Evolutionary conservation across 2,797 vertebrate species (phyloP).

Genomic region (Odontamblyopus lacepedii): DNA sequence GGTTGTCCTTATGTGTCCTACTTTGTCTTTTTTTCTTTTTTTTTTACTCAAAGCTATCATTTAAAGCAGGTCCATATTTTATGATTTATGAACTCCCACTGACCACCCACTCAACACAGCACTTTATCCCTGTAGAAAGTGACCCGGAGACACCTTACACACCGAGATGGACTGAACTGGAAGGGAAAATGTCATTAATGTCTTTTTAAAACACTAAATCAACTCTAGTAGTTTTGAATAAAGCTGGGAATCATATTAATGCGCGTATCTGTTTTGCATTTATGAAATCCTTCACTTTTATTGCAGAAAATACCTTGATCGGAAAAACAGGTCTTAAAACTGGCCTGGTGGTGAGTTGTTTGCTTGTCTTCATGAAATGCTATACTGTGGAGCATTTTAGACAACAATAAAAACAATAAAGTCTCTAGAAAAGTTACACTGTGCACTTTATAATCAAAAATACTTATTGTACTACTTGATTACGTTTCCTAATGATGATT

Average conservation of each 20-base stretch:
- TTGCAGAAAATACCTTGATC: too few relatives aligned
- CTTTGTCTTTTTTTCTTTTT: not conserved
- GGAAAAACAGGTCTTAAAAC: too few relatives aligned
- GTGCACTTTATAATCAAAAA: too few relatives aligned
- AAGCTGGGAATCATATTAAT: not conserved
- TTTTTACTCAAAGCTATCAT: conserved; percentile 11
- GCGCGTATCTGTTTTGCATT: too few relatives aligned
- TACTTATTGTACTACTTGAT: too few relatives aligned
- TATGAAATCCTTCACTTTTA: too few relatives aligned
- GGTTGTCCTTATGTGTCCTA: conserved; percentile 6
- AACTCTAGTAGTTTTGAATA: not conserved
- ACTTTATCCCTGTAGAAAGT: conserved; percentile 21
- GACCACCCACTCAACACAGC: conserved; percentile 27
- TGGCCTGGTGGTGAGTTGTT: too few relatives aligned
- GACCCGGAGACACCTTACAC: conserved; percentile 12
- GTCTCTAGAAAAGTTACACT: too few relatives aligned
- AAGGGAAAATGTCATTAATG: conserved; percentile 7
- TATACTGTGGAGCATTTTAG: too few relatives aligned
- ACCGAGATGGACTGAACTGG: conserved; percentile 3
- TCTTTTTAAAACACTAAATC: conserved; percentile 8
- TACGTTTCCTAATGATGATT: too few relatives aligned
- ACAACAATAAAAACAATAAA: too few relatives aligned
- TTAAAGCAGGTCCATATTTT: conserved; percentile 39
- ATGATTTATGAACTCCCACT: conserved; percentile 35
- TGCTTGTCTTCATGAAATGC: too few relatives aligned